phyloP scores from a whole-genome alignment of 2,888 invertebrate species.

The Philopedon plagiatum region DNA sequence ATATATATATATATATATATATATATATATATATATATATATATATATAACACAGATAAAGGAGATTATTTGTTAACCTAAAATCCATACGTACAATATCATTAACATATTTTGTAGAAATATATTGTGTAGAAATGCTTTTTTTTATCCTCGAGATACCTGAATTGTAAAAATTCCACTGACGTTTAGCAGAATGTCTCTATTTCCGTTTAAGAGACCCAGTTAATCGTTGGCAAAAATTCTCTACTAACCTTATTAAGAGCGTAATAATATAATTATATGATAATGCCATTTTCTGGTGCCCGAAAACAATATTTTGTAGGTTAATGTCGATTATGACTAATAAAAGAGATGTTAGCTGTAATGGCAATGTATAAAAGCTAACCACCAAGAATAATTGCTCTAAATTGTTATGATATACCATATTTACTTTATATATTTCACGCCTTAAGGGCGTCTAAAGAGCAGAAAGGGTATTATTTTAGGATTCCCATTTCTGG shows the following conservation, averaged over 20 bases:
- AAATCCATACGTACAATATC: no score
- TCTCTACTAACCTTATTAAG: background rate
- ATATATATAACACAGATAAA: no score
- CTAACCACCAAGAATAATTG: conserved; percentile 6
- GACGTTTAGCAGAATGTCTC: no score
- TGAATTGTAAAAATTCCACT: no score
- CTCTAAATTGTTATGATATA: conserved; percentile 12
- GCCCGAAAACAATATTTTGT: background rate
- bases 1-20: no score
- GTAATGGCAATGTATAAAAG: conserved; percentile 9
- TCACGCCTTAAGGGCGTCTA: conserved; percentile 22
- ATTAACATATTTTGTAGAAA: no score
- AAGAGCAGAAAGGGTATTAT: conserved; percentile 32
- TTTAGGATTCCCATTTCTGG: conserved; percentile 37
- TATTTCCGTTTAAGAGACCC: no score
- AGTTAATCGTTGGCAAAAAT: no score
- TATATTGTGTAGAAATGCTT: no score
- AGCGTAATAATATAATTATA: background rate
- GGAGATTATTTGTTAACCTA: no score
- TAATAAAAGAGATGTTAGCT: conserved; percentile 10
- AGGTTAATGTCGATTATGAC: background rate
- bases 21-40: no score
- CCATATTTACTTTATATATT: conserved; percentile 21
- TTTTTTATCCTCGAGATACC: no score
- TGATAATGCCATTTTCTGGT: background rate